These are phyloP conservation scores for Etheostoma spectabile DNA, from an alignment of 2,113 vertebrate species.

Conservation along the genomic window DNA sequence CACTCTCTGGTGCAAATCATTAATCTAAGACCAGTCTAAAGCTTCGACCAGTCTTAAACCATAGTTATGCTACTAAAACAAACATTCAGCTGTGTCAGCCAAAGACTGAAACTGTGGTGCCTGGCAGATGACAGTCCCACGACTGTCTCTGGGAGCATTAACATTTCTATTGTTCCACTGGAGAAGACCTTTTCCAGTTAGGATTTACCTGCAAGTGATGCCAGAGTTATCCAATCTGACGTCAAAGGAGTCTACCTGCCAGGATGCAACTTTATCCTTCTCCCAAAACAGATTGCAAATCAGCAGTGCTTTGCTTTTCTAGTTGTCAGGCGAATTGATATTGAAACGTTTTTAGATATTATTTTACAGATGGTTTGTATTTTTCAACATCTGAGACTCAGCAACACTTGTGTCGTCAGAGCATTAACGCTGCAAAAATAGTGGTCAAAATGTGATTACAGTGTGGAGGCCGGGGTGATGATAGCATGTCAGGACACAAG, in stretches of 20 bases:
- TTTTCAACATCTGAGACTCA: conserved; percentile 31
- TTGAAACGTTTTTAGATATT: conserved; percentile 32
- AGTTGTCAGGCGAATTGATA: conserved; percentile 49
- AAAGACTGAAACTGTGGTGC: conserved; percentile 19
- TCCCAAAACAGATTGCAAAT: conserved; percentile 39
- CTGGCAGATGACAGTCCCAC: conserved; percentile 22
- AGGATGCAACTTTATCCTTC: conserved; percentile 33
- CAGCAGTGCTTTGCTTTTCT: conserved; percentile 33
- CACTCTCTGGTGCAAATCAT: neutral
- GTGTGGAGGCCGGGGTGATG: conserved; percentile 43
- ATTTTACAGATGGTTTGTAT: conserved; percentile 52
- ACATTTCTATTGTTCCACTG: conserved; percentile 38
- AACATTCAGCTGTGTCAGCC: conserved; percentile 12
- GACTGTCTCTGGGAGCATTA: conserved; percentile 16
- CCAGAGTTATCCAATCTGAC: conserved; percentile 26
- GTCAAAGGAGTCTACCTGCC: conserved; percentile 27
- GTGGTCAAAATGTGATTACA: conserved; percentile 55
- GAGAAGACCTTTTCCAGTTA: conserved; percentile 11
- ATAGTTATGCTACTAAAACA: neutral
- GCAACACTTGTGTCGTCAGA: conserved; percentile 10
- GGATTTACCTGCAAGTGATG: conserved; percentile 38
- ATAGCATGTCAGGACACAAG: conserved; percentile 52
- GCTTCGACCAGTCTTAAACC: neutral
- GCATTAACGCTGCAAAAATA: conserved; percentile 45
- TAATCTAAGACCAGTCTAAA: neutral